Percentiles rank a stretch among this genome's conserved stretches.
Conservation (phyloP, 1,140 invertebrate species). For the Agrilus planipennis region DNA sequence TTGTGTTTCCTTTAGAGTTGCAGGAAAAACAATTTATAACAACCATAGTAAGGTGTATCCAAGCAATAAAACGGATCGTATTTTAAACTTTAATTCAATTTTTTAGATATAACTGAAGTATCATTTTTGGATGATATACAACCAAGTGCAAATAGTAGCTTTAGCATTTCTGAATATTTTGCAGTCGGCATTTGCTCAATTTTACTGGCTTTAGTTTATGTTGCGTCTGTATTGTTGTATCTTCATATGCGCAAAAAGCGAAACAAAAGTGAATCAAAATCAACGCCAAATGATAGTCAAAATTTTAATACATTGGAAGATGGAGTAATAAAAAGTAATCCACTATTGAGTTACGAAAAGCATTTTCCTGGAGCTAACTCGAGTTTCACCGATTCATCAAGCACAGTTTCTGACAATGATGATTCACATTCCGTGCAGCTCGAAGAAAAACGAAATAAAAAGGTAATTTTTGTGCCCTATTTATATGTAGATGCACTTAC, state of each 20-base stretch:
- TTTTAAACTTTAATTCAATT: conserved; percentile 12
- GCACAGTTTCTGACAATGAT: conserved; percentile 26
- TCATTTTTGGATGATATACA: conserved; percentile 57
- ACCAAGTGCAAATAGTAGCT: conserved; percentile 35
- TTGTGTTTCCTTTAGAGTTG: conserved; percentile 72
- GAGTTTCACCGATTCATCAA: conserved; percentile 36
- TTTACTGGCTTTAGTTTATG: conserved; percentile 67
- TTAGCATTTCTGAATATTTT: conserved; percentile 59
- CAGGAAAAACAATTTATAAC: conserved; percentile 58
- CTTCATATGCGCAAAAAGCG: conserved; percentile 46
- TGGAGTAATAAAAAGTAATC: conserved; percentile 63
- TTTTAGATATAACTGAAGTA: conserved; percentile 67
- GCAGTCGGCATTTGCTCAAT: conserved; percentile 71
- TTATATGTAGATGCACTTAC: conserved; percentile 1
- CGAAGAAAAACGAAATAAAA: conserved; percentile 24
- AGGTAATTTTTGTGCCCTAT: conserved; percentile 15
- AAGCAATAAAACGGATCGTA: conserved; percentile 4
- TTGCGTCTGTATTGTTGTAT: conserved; percentile 70
- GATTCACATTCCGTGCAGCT: conserved; percentile 25
- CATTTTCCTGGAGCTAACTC: conserved; percentile 41
- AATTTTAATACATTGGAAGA: conserved; percentile 37
- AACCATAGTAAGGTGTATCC: conserved; percentile 46
- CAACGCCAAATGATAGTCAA: conserved; percentile 12
- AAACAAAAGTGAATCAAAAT: conserved; percentile 14
- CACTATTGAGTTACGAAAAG: conserved; percentile 45